These are phyloP conservation scores for Muscicapa adusta DNA, from an alignment of 2,113 vertebrate species.

Conservation along the genomic window DNA sequence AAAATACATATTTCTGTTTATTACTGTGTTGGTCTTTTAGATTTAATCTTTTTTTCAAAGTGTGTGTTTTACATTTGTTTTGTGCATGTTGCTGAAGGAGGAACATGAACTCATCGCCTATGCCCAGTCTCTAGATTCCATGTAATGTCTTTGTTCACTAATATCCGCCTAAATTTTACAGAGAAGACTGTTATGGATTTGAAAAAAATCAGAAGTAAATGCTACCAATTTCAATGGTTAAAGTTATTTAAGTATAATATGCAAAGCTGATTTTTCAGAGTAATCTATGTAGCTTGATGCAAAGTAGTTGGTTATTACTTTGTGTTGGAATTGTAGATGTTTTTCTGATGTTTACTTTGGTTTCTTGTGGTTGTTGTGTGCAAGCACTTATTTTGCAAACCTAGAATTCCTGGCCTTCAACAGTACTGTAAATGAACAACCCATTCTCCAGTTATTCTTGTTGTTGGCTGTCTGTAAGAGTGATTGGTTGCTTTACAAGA, in stretches of 20 bases:
- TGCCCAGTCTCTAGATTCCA: neutral
- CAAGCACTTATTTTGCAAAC: neutral
- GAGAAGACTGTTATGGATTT: neutral
- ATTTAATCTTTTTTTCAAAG: slow-evolving; percentile 35
- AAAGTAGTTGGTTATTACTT: neutral
- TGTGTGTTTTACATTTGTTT: slow-evolving; percentile 37
- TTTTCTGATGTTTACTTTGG: slow-evolving; percentile 14
- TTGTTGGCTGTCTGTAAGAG: neutral
- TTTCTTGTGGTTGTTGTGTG: slow-evolving; percentile 19
- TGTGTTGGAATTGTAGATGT: neutral
- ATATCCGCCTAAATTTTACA: neutral
- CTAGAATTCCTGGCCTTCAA: neutral
- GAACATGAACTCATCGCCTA: neutral
- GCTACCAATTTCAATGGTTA: neutral
- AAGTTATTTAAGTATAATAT: neutral
- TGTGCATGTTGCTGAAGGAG: neutral
- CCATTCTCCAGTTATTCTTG: neutral
- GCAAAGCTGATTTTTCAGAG: neutral
- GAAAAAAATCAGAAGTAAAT: neutral
- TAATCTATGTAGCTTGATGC: neutral
- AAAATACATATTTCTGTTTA: neutral
- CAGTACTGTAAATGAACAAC: neutral
- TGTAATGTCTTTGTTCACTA: neutral
- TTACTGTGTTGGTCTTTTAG: neutral
- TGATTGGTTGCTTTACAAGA: neutral